Conservation (phyloP, 2,888 invertebrate species). For the Dryadula phaetusa region DNA sequence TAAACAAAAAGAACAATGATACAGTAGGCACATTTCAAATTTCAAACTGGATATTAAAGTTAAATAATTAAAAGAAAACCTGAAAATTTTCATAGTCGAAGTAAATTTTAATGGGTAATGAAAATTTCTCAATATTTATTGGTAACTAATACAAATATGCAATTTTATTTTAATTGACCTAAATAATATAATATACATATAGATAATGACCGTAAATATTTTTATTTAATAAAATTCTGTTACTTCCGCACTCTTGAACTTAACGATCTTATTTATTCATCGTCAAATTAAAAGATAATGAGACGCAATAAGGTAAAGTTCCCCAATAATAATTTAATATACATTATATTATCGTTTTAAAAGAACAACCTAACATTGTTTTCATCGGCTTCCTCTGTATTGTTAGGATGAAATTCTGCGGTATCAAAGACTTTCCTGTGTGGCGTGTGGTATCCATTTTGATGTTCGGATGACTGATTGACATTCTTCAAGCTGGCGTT, state of each 20-base stretch:
- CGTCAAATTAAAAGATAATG: not conserved
- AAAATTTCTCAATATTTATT: no score
- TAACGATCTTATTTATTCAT: not conserved
- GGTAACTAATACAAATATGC: no score
- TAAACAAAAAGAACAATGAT: no score
- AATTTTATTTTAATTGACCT: no score
- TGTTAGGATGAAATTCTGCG: constrained; percentile 48
- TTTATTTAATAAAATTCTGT: no score
- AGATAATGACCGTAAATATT: no score
- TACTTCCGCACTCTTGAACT: not conserved
- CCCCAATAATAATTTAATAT: not conserved
- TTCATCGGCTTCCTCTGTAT: constrained; percentile 49
- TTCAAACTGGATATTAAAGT: no score
- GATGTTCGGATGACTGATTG: constrained; percentile 44
- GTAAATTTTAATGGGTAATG: no score
- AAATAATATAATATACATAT: no score
- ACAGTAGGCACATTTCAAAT: no score
- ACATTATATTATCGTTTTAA: not conserved
- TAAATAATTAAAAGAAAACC: not conserved
- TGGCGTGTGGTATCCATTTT: constrained; percentile 55
- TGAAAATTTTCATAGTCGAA: not conserved
- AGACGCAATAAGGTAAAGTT: not conserved
- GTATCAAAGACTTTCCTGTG: constrained; percentile 62
- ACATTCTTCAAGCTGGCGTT: constrained; percentile 54
- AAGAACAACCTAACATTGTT: constrained; percentile 62